A percentile compares a stretch with the other conserved stretches of the same genome.
phyloP scores from a whole-genome alignment of 2,888 invertebrate genomes.

The Cephus spinipes region DNA sequence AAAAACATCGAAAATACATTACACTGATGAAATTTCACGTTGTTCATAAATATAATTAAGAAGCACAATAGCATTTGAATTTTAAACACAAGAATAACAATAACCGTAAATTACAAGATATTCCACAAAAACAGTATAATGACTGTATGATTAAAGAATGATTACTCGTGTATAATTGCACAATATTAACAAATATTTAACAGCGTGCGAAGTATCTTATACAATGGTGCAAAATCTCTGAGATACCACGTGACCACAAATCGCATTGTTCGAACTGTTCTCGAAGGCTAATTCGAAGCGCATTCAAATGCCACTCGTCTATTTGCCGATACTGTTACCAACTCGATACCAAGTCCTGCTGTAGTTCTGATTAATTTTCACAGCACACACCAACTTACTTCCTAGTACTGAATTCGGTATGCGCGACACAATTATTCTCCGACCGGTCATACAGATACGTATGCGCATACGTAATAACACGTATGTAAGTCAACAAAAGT shows the following conservation, averaged over 20 bases:
- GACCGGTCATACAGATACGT: neutral
- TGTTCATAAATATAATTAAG: neutral
- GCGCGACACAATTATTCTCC: neutral
- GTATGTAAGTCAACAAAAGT: neutral
- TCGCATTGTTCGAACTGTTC: neutral
- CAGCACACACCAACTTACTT: neutral
- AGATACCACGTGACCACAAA: neutral
- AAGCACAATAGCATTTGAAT: neutral
- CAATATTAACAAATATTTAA: neutral
- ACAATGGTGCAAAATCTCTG: neutral
- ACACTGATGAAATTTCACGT: neutral
- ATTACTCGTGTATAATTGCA: neutral
- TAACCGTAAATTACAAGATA: neutral
- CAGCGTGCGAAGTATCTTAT: neutral
- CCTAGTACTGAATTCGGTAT: neutral
- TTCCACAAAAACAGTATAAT: neutral
- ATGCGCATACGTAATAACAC: neutral
- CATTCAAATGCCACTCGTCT: neutral
- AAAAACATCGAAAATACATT: constrained; percentile 21
- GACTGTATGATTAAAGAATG: neutral
- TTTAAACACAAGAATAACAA: neutral
- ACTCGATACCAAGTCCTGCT: neutral
- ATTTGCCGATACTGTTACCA: neutral
- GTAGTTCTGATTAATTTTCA: constrained; percentile 1
- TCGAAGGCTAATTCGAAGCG: neutral